phyloP scores from a whole-genome alignment of 2,797 vertebrate genomes.

The Danio choprae region DNA sequence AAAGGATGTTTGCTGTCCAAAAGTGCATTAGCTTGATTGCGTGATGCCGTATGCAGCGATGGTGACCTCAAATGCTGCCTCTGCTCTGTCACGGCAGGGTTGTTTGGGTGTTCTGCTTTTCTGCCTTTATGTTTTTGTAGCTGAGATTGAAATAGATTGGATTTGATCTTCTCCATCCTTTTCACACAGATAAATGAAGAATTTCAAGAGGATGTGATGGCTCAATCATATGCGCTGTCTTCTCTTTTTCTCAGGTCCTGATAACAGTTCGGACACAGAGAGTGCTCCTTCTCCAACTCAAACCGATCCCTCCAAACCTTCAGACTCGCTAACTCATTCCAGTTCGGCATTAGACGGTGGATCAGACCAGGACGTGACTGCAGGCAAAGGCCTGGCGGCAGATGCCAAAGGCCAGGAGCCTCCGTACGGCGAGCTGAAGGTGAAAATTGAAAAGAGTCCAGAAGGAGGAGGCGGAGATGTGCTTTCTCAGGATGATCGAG shows the following conservation, averaged over 20 bases:
- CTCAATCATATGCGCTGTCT: neutral
- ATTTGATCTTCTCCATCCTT: neutral
- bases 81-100: slow-evolving; percentile 26
- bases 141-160: slow-evolving; percentile 33
- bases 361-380: slow-evolving; percentile 76
- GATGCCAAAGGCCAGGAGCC: slow-evolving; percentile 80
- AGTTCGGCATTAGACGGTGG: slow-evolving; percentile 62
- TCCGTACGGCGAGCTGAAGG: slow-evolving; percentile 79
- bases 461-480: slow-evolving; percentile 77
- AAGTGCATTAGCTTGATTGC: slow-evolving; percentile 37
- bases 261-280: slow-evolving; percentile 99
- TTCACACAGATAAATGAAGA: slow-evolving; percentile 10
- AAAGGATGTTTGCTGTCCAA: slow-evolving; percentile 17
- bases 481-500: slow-evolving; percentile 79
- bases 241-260: slow-evolving; percentile 81
- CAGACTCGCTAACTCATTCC: slow-evolving; percentile 47
- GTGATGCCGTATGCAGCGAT: neutral
- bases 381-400: slow-evolving; percentile 67
- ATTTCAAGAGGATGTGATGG: slow-evolving; percentile 10
- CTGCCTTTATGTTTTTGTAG: slow-evolving; percentile 22
- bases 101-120: slow-evolving; percentile 16
- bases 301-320: slow-evolving; percentile 85
- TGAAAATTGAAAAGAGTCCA: slow-evolving; percentile 84
- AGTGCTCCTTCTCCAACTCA: slow-evolving; percentile 97
- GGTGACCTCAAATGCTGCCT: slow-evolving; percentile 20